Evolutionary conservation across 1,140 invertebrate species (phyloP), one percentile per base, ranked within the genome.

Genomic region (Holotrichia oblita): DNA sequence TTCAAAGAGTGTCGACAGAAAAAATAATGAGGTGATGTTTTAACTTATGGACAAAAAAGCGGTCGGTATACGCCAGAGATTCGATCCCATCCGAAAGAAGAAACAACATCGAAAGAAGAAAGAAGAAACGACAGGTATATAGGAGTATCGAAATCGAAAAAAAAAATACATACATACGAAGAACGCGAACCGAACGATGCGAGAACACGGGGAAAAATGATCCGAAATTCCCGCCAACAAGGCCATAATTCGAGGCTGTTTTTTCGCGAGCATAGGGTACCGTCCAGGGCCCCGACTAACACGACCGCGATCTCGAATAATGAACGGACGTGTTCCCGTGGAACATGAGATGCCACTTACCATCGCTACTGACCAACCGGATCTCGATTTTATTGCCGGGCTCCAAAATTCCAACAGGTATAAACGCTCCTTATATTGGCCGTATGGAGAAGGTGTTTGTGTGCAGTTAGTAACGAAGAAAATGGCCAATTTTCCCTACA

Each of bases 301-400:
- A 34, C 27, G 27, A 34, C 27, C 27, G 27, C 27, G 61, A 55
- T 55, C 27, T 17, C 61, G 61, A 69, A 69, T 69, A 69, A 69
- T 69, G 61, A 69, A 69, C 61, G 61, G 22, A 69, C 61, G 22
- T 69, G 61, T 69, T 69, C 61, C 22, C 61, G 20, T 34, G 61
- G 61, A 69, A 69, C 61, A 69, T 69, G 61, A 69, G 61, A 69
- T 69, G 61, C 61, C 61, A 69, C 61, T 69, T 69, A 69, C 22
- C 61, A 22, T 7, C 61, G 61, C 61, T 69, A 69, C 61, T 14
- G 61, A 22, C 61, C 61, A 17, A 48, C 61, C 7, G 9, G 22
- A 34, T 34, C 61, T 34, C 61, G 17, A 22, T 69, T 69, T 69
- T 69, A 69, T 69, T 69, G 61, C 48, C 22, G 61, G 27, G 22